Base-by-base conservation (phyloP, 2,888 invertebrate species). In the Lottia gigantea region DNA sequence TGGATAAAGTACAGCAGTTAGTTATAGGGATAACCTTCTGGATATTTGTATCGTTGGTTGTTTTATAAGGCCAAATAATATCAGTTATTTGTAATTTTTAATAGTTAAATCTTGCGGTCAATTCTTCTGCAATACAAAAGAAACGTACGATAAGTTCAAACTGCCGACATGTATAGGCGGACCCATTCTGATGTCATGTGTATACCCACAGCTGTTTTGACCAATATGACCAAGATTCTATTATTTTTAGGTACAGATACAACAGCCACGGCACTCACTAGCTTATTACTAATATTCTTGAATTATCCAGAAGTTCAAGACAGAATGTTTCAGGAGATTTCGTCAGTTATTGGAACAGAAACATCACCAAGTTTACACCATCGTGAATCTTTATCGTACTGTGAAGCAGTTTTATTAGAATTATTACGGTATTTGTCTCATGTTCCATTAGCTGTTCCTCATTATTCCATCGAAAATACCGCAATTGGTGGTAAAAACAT, bases 211-310 rank as follows among this genome's bases (percentile, higher is more conserved):
- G n/a, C n/a, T n/a, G n/a, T n/a, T n/a, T n/a, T n/a, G n/a, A n/a
- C n/a, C 31, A 31, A 31, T 6, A 31, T 6, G 31, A 40, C 1
- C 8, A 14, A 46, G 6, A 49, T 3, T 8, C 23, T 61, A 26
- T n/a, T n/a, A n/a, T n/a, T 64, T 67, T 0, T 70, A 85, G 86
- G 85, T 7, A 83, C 85, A 11, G 84, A 86, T 74, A 86, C 86
- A 19, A 85, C 85, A 15, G 77, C 85, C 4, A 83, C 84, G 0
- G 76, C 86, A 7, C 70, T 86, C 25, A 78, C 77, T 7, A 80
- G 84, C 66, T 77, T 86, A 45, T 73, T 86, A 16, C 73, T 85
- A 14, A 64, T 83, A 3, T 71, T 85, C 63, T 66, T 82, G 0
- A 79, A 83, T 67, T 62, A 80, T 49, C 82, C 82, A 1, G 75